Conservation (phyloP, 2,797 vertebrate species). For the Pseudomugil gertrudae region DNA sequence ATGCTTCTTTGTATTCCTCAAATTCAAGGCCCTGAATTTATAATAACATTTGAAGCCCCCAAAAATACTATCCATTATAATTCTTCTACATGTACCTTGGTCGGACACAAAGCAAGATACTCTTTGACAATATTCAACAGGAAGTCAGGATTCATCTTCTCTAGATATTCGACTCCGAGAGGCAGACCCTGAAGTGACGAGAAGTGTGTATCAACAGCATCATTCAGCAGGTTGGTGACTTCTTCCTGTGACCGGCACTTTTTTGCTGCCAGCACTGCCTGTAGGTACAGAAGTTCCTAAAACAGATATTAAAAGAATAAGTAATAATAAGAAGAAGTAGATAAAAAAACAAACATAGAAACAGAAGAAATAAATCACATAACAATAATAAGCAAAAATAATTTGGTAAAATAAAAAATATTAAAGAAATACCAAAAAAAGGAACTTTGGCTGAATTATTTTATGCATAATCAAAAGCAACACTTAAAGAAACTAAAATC, state of each 20-base stretch:
- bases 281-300: constrained; percentile 91
- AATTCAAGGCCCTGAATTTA: not conserved
- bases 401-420: not conserved
- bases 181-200: constrained; percentile 89
- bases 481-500: not conserved
- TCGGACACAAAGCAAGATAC: constrained; percentile 90
- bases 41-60: constrained; percentile 1
- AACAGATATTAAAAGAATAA: not conserved
- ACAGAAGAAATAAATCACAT: not conserved
- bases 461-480: not conserved
- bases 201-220: constrained; percentile 93
- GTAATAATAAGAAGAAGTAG: not conserved
- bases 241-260: constrained; percentile 86
- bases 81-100: constrained; percentile 81
- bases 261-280: constrained; percentile 88
- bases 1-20: not conserved
- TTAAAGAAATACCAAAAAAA: not conserved
- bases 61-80: not conserved
- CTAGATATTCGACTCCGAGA: constrained; percentile 93
- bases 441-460: no score
- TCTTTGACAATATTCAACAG: constrained; percentile 91
- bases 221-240: constrained; percentile 88
- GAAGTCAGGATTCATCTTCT: constrained; percentile 97
- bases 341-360: not conserved
- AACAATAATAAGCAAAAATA: not conserved